A percentile compares a stretch with the other conserved stretches of the same genome.
Evolutionary conservation across 2,113 vertebrate genomes (phyloP).

Genomic region (Urocolius indicus): DNA sequence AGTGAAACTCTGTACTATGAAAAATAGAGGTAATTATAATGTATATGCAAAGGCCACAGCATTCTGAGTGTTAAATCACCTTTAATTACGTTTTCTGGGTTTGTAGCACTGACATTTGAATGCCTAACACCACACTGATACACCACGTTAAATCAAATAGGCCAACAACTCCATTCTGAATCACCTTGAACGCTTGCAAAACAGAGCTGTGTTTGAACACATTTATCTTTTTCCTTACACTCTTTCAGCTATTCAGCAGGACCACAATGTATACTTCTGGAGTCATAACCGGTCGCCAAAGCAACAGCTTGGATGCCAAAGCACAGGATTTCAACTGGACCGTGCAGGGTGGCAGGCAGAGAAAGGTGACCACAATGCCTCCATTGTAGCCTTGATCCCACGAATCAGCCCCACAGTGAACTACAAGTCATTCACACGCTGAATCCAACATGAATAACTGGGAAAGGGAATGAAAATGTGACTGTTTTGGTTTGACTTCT

Average conservation of each 20-base stretch:
- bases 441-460: constrained; percentile 44
- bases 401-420: background rate
- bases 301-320: constrained; percentile 59
- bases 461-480: constrained; percentile 26
- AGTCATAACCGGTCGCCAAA: constrained; percentile 58
- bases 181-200: constrained; percentile 57
- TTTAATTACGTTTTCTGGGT: constrained; percentile 60
- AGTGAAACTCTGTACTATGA: constrained; percentile 22
- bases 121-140: constrained; percentile 8
- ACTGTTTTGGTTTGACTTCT: constrained; percentile 42
- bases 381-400: constrained; percentile 50
- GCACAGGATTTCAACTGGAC: constrained; percentile 51
- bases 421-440: background rate
- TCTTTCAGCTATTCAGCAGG: constrained; percentile 24
- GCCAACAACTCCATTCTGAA: constrained; percentile 53
- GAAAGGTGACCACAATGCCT: constrained; percentile 60
- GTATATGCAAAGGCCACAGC: constrained; percentile 16
- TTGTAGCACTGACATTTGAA: constrained; percentile 44
- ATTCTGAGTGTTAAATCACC: constrained; percentile 30
- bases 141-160: background rate
- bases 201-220: constrained; percentile 45
- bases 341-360: background rate
- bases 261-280: constrained; percentile 56
- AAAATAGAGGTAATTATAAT: constrained; percentile 52
- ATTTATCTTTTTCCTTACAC: constrained; percentile 38